Base-by-base conservation (phyloP, 2,113 vertebrate species). In the Mionectes macconnelli region DNA sequence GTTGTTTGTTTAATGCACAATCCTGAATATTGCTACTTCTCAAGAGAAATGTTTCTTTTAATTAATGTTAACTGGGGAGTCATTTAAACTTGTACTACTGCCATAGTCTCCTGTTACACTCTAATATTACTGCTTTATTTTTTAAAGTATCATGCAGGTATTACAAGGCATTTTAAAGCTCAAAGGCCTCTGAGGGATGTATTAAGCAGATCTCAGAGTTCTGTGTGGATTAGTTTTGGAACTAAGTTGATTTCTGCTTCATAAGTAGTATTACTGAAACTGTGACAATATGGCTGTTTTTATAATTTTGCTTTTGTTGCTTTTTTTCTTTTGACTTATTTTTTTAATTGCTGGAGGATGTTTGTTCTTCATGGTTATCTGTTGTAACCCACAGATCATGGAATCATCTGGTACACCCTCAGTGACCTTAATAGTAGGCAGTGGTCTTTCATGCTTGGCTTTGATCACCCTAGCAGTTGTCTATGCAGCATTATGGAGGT, bases 371-470 rank as follows among this genome's bases (percentile, higher is more conserved):
- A 94, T 76, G 53, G 50, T 66, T 67, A 25, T 82, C 64, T 95
- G 20, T 97, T 98, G 94, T 97, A 96, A 97, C 96, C 97, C 97
- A 91, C 98, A 99, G 99, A 98, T 98, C 98, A 99, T 99, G 99
- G 99, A 99, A 97, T 99, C 99, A 98, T 99, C 99, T 98, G 99
- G 99, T 96, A 98, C 99, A 97, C 99, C 99, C 95, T 99, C 99
- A 97, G 99, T 99, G 97, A 99, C 99, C 94, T 97, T 99, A 97
- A 99, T 99, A 97, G 98, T 99, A 96, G 99, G 99, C 98, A 99
- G 99, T 97, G 99, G 99, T 97, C 98, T 99, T 92, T 99, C 99
- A 70, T 99, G 99, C 95, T 98, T 99, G 94, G 99, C 99, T 96
- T 98, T 99, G 98, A 98, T 99, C 97, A 99, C 99, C 45, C 97